phyloP scores from a whole-genome alignment of 2,797 vertebrate species.

The Cyprinodon diabolis region DNA sequence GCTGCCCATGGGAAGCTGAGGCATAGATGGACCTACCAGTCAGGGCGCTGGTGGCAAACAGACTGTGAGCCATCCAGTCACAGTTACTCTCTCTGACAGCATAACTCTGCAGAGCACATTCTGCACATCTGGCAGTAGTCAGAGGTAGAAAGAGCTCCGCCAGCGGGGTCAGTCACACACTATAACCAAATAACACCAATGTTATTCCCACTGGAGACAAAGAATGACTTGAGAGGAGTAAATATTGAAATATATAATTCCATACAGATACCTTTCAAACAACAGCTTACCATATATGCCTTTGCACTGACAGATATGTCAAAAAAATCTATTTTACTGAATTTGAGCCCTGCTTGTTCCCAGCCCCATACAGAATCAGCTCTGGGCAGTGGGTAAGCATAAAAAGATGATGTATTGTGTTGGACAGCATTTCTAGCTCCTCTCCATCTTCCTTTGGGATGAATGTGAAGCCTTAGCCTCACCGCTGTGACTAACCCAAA shows the following conservation, averaged over 20 bases:
- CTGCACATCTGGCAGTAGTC: slow-evolving; percentile 61
- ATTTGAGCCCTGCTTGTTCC: slow-evolving; percentile 37
- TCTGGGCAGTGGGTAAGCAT: slow-evolving; percentile 58
- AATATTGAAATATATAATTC: slow-evolving; percentile 47
- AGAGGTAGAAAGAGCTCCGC: slow-evolving; percentile 44
- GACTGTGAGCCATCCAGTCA: slow-evolving; percentile 38
- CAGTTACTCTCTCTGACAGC: slow-evolving; percentile 48
- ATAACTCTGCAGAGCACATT: slow-evolving; percentile 39
- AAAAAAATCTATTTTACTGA: slow-evolving; percentile 45
- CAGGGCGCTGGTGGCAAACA: slow-evolving; percentile 59
- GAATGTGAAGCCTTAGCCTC: slow-evolving; percentile 52
- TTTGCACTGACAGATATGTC: slow-evolving; percentile 47
- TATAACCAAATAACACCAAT: slow-evolving; percentile 32
- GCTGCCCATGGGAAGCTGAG: slow-evolving; percentile 37
- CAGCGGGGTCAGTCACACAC: slow-evolving; percentile 49
- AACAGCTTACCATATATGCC: slow-evolving; percentile 34
- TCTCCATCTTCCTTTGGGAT: slow-evolving; percentile 48
- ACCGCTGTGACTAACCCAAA: slow-evolving; percentile 63
- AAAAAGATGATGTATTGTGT: slow-evolving; percentile 68
- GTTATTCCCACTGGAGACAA: slow-evolving; percentile 43
- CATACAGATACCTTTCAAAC: slow-evolving; percentile 33
- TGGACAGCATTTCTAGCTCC: slow-evolving; percentile 53
- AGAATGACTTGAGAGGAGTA: slow-evolving; percentile 53
- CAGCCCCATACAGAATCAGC: slow-evolving; percentile 18
- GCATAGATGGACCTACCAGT: slow-evolving; percentile 65